Base-by-base conservation (phyloP, 2,888 invertebrate species). In the Parnassius smintheus region DNA sequence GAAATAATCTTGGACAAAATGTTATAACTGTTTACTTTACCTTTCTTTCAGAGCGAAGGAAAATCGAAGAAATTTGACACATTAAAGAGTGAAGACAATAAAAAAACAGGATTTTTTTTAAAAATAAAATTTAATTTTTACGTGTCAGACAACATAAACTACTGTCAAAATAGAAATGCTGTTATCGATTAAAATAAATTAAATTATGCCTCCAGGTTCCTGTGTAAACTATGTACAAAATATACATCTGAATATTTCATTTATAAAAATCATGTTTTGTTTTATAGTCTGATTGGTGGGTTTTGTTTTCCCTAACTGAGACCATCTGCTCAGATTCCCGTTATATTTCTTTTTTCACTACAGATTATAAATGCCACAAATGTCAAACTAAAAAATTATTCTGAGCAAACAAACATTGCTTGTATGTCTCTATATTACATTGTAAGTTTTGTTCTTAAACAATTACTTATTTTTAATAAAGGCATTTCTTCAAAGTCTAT, bases 201-300 rank as follows among this genome's bases (percentile, higher is more conserved):
- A 84, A 80, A 81, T 80, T 85, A 86, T 86, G 86, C 89, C 88
- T 88, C 87, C 87, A 75, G 81, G 72, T 80, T 81, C 78, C 72
- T 82, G 76, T 83, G 77, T 78, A 74, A 70, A 76, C 81, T 88
- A 88, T 88, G 76, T 88, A 88, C 88, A 89, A 85, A 81, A 87
- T 88, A 84, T 88, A 89, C 85, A 87, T 80, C 80, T 76, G 71
- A 72, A 74, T 72, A 74, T 59, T 51, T 57, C 57, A 25, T 53
- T 53, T 7, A 45, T 59, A 53, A n/a, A n/a, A 60, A 52, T 60
- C 56, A 49, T 61, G 61, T 58, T 59, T 58, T 60, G 69, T 73
- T 72, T 73, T 72, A 70, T 65, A 50, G 50, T 71, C 70, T 68
- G 74, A 74, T 79, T 80, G 83, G 82, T 84, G 82, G 83, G 84